Base-by-base conservation (phyloP, 2,888 invertebrate species). In the Agriopis marginaria region DNA sequence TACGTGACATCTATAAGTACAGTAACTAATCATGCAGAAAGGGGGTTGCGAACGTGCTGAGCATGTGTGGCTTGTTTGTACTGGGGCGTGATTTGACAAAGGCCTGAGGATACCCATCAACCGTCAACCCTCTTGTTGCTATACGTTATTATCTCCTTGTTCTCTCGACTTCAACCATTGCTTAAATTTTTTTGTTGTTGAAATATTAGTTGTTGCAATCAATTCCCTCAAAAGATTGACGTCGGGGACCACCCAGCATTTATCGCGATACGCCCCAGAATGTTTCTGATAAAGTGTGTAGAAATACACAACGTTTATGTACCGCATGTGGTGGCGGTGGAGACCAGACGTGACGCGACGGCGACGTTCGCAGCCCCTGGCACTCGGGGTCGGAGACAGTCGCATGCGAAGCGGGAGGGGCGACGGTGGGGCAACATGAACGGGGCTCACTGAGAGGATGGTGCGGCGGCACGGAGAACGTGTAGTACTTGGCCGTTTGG, bases 401-500 rank as follows among this genome's bases (percentile, higher is more conserved):
- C 92, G 89, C 93, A 93, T 94, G 94, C 93, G 94, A 93, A 93
- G 93, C 93, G 85, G 94, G 94, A 93, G 89, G 92, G 94, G 93
- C 92, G 94, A 92, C 92, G 94, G 94, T 92, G 93, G 92, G 92
- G 93, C 93, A 92, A 93, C 93, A 93, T 93, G 95, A 94, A 93
- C 93, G 92, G 93, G 93, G 94, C 94, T 94, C 93, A 94, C 94
- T 94, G 92, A 94, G 91, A 90, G 94, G 94, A 91, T 94, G 94
- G 93, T 93, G 94, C 92, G 94, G 93, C 90, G 94, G 94, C 91
- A 93, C 94, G 90, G 95, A 95, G 90, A 95, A 95, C 87, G 95
- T 95, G 89, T 95, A 95, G 89, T 95, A 94, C 94, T 95, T 95
- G 90, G 95, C 95, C 81, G 95, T 95, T 87, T 96, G 95, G 86